Evolutionary conservation across 2,797 vertebrate genomes (phyloP).

Genomic region (Myotis vivesi): DNA sequence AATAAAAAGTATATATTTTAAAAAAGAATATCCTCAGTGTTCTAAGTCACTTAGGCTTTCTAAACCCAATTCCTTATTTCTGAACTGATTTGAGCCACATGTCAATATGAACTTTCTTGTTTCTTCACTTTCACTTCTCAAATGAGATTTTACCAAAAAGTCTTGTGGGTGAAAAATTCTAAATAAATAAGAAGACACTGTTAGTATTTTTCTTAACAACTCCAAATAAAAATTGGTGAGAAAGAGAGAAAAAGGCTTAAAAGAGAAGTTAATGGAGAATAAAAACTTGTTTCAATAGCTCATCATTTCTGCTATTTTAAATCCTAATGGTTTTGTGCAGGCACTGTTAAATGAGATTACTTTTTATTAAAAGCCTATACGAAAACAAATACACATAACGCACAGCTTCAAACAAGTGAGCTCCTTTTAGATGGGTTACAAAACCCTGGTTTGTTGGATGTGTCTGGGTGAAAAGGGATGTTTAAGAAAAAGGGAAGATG

Average conservation of each 20-base stretch:
- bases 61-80: constrained; percentile 50
- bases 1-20: too few species aligned
- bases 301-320: constrained; percentile 58
- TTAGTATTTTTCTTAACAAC: not conserved
- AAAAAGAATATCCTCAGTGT: constrained; percentile 28
- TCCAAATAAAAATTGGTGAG: constrained; percentile 4
- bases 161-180: not conserved
- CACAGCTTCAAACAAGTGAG: not conserved
- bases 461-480: not conserved
- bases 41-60: constrained; percentile 26
- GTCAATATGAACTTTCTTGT: not conserved
- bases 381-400: not conserved
- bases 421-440: not conserved
- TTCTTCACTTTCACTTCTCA: constrained; percentile 17
- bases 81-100: constrained; percentile 5
- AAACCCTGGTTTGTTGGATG: not conserved
- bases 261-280: constrained; percentile 45
- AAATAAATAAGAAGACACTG: constrained; percentile 42
- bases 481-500: not conserved
- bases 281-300: constrained; percentile 41
- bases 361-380: constrained; percentile 4
- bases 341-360: constrained; percentile 52
- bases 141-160: not conserved
- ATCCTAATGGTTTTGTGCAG: constrained; percentile 45
- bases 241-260: constrained; percentile 10